Conservation (phyloP, 2,113 vertebrate species). For the Thermophis baileyi region DNA sequence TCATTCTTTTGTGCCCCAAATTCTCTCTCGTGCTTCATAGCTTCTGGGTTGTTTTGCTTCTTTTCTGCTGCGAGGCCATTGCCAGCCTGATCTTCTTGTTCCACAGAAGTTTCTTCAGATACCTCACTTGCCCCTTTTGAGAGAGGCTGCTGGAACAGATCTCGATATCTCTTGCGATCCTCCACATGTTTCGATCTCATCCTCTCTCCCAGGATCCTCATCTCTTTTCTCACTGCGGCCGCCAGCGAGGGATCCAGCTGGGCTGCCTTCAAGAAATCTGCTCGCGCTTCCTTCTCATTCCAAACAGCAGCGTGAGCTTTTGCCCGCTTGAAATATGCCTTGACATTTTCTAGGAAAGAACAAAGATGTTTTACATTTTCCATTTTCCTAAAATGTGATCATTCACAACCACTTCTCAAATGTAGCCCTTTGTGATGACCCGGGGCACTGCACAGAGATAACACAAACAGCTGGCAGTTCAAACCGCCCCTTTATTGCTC, state of each 20-base stretch:
- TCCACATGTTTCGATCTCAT: constrained; percentile 83
- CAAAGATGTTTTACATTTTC: neutral
- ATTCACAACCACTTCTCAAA: neutral
- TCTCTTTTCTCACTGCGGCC: constrained; percentile 66
- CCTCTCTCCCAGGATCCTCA: constrained; percentile 73
- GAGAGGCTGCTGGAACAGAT: constrained; percentile 59
- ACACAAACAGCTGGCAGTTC: no score
- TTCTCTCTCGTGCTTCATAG: neutral
- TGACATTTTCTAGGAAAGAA: constrained; percentile 74
- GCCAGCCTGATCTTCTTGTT: neutral
- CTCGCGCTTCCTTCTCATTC: constrained; percentile 76
- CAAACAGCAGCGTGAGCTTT: constrained; percentile 81
- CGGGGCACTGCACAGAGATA: no score
- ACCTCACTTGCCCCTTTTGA: neutral
- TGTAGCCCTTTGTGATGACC: neutral
- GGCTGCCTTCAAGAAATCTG: constrained; percentile 74
- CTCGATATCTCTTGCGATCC: constrained; percentile 79
- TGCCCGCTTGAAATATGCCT: constrained; percentile 84
- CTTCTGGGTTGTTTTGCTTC: neutral
- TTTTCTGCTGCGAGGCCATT: no score
- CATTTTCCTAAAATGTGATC: neutral
- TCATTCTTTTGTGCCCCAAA: neutral
- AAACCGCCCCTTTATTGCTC: no score
- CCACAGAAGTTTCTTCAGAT: neutral
- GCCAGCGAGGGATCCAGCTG: constrained; percentile 73